Evolutionary conservation across 2,888 invertebrate genomes (phyloP).

Genomic region (Stenichneumon culpator): DNA sequence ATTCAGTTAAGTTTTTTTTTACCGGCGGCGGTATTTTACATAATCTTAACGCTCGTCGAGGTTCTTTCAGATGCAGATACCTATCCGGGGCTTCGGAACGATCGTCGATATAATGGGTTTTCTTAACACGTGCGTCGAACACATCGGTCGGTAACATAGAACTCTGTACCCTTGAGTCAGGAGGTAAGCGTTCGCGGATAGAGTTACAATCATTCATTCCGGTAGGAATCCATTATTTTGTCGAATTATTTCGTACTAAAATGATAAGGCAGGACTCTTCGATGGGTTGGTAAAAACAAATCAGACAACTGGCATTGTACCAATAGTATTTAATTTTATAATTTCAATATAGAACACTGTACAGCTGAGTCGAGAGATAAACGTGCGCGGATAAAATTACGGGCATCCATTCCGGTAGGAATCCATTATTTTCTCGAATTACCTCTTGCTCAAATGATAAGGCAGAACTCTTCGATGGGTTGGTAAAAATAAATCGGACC

Average conservation of each 20-base stretch:
- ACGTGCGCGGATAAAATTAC: background rate
- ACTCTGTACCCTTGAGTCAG: background rate
- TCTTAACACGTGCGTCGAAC: background rate
- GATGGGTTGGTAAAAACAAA: slow-evolving; percentile 6
- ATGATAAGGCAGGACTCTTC: background rate
- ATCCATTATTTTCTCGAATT: background rate
- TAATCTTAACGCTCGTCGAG: no score
- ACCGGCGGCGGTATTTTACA: no score
- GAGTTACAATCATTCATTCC: background rate
- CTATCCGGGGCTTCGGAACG: background rate
- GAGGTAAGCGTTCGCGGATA: background rate
- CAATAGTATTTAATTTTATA: slow-evolving; percentile 81
- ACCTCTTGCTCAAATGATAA: background rate
- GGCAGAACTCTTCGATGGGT: no score
- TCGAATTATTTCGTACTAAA: background rate
- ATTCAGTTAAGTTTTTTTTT: no score
- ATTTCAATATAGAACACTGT: slow-evolving; percentile 40
- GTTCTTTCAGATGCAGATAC: background rate
- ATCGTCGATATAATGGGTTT: background rate
- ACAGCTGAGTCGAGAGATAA: background rate
- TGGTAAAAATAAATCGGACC: slow-evolving; percentile 13
- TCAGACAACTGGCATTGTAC: slow-evolving; percentile 70
- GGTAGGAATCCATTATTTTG: background rate
- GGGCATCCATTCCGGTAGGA: background rate
- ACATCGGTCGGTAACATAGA: slow-evolving; percentile 1